Base-by-base conservation (phyloP, 1,140 invertebrate genomes). In the Oncopeltus fasciatus region DNA sequence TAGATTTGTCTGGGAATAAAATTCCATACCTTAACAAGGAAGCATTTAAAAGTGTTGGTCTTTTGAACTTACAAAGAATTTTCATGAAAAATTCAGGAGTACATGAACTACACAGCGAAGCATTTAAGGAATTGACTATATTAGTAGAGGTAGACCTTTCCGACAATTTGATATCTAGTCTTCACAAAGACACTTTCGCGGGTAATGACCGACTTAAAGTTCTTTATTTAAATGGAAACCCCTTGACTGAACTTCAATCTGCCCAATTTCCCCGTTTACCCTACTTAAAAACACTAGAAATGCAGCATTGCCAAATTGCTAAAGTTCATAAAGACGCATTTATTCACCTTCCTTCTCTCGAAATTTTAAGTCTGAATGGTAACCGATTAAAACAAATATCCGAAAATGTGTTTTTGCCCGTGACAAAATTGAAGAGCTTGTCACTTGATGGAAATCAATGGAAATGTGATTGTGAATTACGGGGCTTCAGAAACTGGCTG, bases 51-150 rank as follows among this genome's bases (percentile, higher is more conserved):
- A 73, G 77, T 14, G 81, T 83, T 11, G 83, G 84, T 53, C 74
- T 91, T 24, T 73, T 87, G n/a, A 89, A 91, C 70, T 75, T 90
- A 29, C 88, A 90, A 71, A 86, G 86, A 67, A 79, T 90, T n/a
- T 88, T 82, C 70, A 69, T 89, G 64, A 75, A 80, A 11, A 76
- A 78, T 27, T 87, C 85, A 68, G 75, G 76, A 57, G 71, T 87
- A 44, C 78, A 78, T 62, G 72, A 72, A 0, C 75, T 88, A 60
- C 80, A 85, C 65, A 76, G 79, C 20, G 78, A 78, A 67, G 81
- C 83, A 1, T 87, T 87, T 70, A 75, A 81, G 38, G 79, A 82
- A 67, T 76, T 87, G 0, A 85, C 80, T 29, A 88, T 87, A 69
- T 72, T 88, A 18, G 83, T 90, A 2, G 87, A 90, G 70, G 71